Evolutionary conservation across 1,140 invertebrate species (phyloP).

Genomic region (Cheumatopsyche charites): DNA sequence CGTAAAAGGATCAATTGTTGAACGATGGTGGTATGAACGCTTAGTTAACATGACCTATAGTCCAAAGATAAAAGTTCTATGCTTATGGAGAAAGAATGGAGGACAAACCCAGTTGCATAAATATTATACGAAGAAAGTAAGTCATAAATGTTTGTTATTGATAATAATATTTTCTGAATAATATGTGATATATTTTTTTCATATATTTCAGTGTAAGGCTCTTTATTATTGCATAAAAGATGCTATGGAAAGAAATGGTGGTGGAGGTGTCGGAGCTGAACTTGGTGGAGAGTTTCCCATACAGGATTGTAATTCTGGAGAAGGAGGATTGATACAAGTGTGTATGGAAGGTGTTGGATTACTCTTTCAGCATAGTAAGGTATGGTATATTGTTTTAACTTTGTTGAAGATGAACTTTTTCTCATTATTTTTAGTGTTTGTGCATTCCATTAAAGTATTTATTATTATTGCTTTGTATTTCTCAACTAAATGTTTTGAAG

Average conservation of each 20-base stretch:
- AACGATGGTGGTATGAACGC: conserved; percentile 99
- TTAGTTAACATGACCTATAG: conserved; percentile 99
- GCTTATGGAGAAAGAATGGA: conserved; percentile 91
- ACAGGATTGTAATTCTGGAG: conserved; percentile 93
- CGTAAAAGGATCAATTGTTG: conserved; percentile 79
- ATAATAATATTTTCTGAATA: not conserved
- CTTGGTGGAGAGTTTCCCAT: conserved; percentile 98
- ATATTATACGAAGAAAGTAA: conserved; percentile 98
- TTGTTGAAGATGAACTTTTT: conserved; percentile 25
- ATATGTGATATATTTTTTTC: conserved; percentile 7
- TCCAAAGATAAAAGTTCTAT: conserved; percentile 96
- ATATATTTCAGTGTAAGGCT: conserved; percentile 87
- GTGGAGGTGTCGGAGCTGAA: conserved; percentile 80
- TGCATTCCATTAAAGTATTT: conserved; percentile 42
- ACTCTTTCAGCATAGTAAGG: conserved; percentile 99
- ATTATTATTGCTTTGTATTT: conserved; percentile 33
- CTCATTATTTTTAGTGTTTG: conserved; percentile 43
- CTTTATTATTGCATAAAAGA: conserved; percentile 99
- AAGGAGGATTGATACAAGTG: conserved; percentile 97
- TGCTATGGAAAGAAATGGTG: conserved; percentile 95
- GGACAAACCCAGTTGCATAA: conserved; percentile 95
- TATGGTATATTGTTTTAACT: conserved; percentile 58
- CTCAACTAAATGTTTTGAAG: conserved; percentile 20
- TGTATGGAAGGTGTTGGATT: conserved; percentile 99
- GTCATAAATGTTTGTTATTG: not conserved